A percentile compares a stretch with the other conserved stretches of the same genome.
Evolutionary conservation across 2,888 invertebrate species (phyloP).

Genomic region (Temnothorax rugatulus): DNA sequence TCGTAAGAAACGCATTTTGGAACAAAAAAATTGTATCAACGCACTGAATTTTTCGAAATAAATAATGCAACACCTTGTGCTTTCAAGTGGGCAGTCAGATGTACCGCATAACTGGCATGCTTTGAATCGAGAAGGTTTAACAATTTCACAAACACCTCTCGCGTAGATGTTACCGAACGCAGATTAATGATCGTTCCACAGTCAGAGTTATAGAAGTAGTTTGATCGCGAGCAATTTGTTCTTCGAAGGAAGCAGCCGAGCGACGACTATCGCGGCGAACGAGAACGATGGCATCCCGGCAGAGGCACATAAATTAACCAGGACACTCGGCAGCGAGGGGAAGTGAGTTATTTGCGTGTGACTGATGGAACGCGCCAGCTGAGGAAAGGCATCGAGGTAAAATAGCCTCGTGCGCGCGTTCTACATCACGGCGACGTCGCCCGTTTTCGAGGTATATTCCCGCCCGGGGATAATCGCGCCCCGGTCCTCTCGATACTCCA

Average conservation of each 20-base stretch:
- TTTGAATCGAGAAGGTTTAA: background rate
- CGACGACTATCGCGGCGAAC: slow-evolving; percentile 61
- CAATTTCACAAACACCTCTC: slow-evolving; percentile 7
- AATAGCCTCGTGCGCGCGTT: slow-evolving; percentile 76
- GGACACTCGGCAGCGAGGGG: slow-evolving; percentile 78
- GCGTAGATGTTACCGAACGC: slow-evolving; percentile 36
- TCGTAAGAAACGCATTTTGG: background rate
- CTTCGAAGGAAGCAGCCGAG: slow-evolving; percentile 40
- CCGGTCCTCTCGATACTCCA: slow-evolving; percentile 3
- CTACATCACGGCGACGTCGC: slow-evolving; percentile 22
- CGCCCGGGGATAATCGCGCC: slow-evolving; percentile 42
- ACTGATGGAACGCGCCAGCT: slow-evolving; percentile 86
- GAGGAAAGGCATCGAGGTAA: slow-evolving; percentile 81
- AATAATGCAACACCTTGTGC: background rate
- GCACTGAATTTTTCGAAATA: background rate
- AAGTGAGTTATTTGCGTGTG: slow-evolving; percentile 86
- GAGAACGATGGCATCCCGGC: slow-evolving; percentile 82
- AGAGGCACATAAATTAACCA: slow-evolving; percentile 84
- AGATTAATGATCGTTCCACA: slow-evolving; percentile 37
- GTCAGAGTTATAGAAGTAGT: slow-evolving; percentile 66
- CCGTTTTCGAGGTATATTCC: slow-evolving; percentile 1
- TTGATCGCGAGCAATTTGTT: slow-evolving; percentile 63
- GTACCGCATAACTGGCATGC: background rate
- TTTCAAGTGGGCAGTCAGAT: background rate
- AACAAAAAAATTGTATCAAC: background rate